Base-by-base conservation (phyloP, 2,888 invertebrate species). In the Prosopocoilus inquinatus region DNA sequence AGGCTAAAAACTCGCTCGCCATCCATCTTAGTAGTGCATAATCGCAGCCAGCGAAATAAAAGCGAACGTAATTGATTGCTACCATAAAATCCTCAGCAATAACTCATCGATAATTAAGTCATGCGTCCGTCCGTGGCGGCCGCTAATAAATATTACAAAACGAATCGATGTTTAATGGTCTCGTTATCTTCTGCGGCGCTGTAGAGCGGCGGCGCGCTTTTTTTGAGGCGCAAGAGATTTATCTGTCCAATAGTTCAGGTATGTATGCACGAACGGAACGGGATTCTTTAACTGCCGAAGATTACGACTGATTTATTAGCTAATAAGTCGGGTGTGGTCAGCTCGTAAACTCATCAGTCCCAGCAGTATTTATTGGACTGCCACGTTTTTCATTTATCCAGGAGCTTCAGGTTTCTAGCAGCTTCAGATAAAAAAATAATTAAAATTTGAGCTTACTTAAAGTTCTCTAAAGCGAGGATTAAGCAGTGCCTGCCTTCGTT, bases 271-370 rank as follows among this genome's bases (percentile, higher is more conserved):
- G 16, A 41, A 16, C 15, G 3, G 16, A 9, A 41, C 41, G 16
- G 16, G 41, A 41, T 41, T 41, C 41, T 41, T 11, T 38, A 38
- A 38, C 38, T 38, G 38, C 45, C 46, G 52, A 56, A 52, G 41
- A 53, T 57, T 57, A 53, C 52, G 46, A 33, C 52, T 57, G 57
- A 57, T 57, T 57, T 57, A 57, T 57, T 53, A 33, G 36, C 47
- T 57, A 57, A 57, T 53, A 48, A 33, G 35, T 12, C 32, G 55
- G 57, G 57, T 44, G 57, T 53, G 57, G 57, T 46, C 53, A 35
- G 15, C 39, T 33, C 39, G 49, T 50, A 13, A 41, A 41, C 41
- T 28, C 20, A 28, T 28, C 20, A 28, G 20, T 28, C 20, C 20
- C 1, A n/a, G n/a, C 5, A 28, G 20, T 7, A 28, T 28, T 28